Evolutionary conservation across 2,888 invertebrate species (phyloP).

Genomic region (Troides aeacus): DNA sequence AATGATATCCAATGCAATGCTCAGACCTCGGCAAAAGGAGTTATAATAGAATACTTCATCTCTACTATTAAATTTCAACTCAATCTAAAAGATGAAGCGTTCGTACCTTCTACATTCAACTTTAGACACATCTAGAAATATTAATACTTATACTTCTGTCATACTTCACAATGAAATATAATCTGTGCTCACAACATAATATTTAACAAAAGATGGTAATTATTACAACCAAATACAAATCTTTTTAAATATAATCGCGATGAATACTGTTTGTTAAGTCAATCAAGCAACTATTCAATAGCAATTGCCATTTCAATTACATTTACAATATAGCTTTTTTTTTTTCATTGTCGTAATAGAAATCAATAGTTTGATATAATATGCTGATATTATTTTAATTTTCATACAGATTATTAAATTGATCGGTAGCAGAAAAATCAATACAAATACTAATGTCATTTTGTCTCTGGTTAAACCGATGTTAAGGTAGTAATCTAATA

Average conservation of each 20-base stretch:
- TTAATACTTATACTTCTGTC: background rate
- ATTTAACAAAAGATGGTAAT: slow-evolving; percentile 21
- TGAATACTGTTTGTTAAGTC: slow-evolving; percentile 14
- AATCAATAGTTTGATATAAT: background rate
- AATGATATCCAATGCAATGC: too few species aligned
- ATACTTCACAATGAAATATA: slow-evolving; percentile 7
- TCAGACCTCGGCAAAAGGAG: too few species aligned
- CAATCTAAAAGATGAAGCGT: background rate
- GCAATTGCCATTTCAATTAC: slow-evolving; percentile 6
- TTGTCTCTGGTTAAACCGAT: background rate
- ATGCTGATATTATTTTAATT: background rate
- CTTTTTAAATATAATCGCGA: slow-evolving; percentile 2
- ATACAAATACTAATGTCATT: too few species aligned
- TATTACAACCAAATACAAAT: slow-evolving; percentile 15
- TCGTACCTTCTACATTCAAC: background rate
- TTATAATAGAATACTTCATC: too few species aligned
- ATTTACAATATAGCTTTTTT: background rate
- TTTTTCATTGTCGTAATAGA: background rate
- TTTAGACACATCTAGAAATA: background rate
- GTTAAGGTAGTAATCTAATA: too few species aligned
- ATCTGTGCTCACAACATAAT: background rate
- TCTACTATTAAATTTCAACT: too few species aligned
- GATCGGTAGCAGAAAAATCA: background rate
- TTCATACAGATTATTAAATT: background rate
- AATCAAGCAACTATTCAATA: slow-evolving; percentile 26